These are phyloP conservation scores for Ladona fulva DNA, from an alignment of 1,140 invertebrate species.

Conservation along the genomic window DNA sequence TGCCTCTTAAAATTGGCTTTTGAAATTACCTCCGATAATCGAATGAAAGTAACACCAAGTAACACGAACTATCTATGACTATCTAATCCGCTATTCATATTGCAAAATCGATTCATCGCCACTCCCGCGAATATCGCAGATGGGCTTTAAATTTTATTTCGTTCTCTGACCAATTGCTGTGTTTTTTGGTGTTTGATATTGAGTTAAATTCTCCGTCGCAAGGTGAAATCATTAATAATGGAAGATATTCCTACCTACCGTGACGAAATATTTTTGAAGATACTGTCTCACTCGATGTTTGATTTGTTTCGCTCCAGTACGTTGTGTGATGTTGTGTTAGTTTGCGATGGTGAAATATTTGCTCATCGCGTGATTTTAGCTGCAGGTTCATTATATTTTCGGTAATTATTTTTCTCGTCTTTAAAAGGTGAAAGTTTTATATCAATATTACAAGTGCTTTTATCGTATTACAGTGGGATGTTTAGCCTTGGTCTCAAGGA, in stretches of 20 bases:
- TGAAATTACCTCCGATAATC: too few relatives aligned
- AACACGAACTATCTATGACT: too few relatives aligned
- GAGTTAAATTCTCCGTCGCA: too few relatives aligned
- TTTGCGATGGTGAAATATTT: background rate
- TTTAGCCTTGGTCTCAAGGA: background rate
- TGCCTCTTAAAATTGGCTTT: too few relatives aligned
- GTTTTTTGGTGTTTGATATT: too few relatives aligned
- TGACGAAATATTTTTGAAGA: background rate
- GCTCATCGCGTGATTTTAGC: background rate
- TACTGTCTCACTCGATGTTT: background rate
- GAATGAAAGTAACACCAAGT: too few relatives aligned
- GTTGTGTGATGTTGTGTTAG: slow-evolving; percentile 6
- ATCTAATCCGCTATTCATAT: too few relatives aligned
- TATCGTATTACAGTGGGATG: background rate
- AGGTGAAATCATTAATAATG: background rate
- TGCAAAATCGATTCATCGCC: too few relatives aligned
- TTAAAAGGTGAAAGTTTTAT: background rate
- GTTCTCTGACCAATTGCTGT: too few relatives aligned
- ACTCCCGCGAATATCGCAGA: too few relatives aligned
- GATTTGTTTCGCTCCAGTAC: background rate
- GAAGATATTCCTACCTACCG: background rate
- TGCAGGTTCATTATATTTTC: background rate
- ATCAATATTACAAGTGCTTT: background rate
- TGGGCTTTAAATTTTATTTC: too few relatives aligned
- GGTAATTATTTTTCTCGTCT: background rate